Evolutionary conservation across 2,113 vertebrate species (phyloP).

Genomic region (Misgurnus anguillicaudatus): DNA sequence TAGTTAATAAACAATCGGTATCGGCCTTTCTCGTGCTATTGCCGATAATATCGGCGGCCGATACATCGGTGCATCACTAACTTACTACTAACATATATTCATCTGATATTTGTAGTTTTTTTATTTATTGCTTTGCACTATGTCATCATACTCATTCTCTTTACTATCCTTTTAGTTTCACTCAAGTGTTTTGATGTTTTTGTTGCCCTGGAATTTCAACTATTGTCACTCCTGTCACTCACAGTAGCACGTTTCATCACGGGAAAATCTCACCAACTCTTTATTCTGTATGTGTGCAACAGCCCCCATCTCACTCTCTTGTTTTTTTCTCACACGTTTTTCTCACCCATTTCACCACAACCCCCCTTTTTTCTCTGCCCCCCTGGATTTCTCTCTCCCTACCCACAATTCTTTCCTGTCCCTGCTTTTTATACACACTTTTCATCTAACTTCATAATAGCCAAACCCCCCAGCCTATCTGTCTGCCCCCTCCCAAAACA

Average conservation of each 20-base stretch:
- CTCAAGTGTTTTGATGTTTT: constrained; percentile 61
- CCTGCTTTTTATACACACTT: constrained; percentile 68
- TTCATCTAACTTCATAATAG: constrained; percentile 56
- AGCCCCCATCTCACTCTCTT: constrained; percentile 66
- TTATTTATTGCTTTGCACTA: neutral
- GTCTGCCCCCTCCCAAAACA: constrained; percentile 45
- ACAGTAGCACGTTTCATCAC: constrained; percentile 75
- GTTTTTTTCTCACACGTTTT: constrained; percentile 73
- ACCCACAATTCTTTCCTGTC: constrained; percentile 61
- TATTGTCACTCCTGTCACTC: constrained; percentile 74
- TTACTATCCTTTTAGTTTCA: neutral
- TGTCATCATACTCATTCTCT: neutral
- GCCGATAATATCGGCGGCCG: too few relatives aligned
- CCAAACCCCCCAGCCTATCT: constrained; percentile 50
- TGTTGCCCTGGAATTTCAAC: constrained; percentile 65
- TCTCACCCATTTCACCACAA: constrained; percentile 61
- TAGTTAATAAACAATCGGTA: too few relatives aligned
- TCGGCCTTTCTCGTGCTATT: too few relatives aligned
- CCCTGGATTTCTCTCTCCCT: constrained; percentile 48
- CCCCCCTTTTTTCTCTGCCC: constrained; percentile 40
- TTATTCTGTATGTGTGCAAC: constrained; percentile 62
- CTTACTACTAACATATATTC: too few relatives aligned
- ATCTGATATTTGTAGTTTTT: too few relatives aligned
- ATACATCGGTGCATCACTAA: too few relatives aligned
- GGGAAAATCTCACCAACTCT: constrained; percentile 61